Evolutionary conservation across 1,140 invertebrate species (phyloP).

Genomic region (Dinothrombium tinctorium): DNA sequence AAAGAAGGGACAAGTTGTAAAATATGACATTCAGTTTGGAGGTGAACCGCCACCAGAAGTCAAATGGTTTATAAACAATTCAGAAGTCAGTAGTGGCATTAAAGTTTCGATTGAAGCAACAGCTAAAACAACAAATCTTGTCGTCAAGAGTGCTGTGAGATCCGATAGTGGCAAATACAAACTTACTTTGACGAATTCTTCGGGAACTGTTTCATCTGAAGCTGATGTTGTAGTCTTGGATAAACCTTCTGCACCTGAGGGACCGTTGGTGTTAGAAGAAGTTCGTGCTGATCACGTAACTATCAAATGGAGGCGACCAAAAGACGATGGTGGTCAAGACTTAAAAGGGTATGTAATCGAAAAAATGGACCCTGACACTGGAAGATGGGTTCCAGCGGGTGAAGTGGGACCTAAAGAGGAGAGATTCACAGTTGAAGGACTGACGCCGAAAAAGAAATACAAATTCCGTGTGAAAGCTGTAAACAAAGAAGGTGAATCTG

Average conservation of each 20-base stretch:
- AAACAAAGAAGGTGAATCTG: conserved; percentile 79
- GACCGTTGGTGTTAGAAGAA: conserved; percentile 59
- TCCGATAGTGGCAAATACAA: conserved; percentile 75
- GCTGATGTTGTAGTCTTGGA: conserved; percentile 48
- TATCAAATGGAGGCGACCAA: conserved; percentile 80
- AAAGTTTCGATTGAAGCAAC: conserved; percentile 23
- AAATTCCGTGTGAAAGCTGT: conserved; percentile 94
- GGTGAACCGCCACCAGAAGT: conserved; percentile 90
- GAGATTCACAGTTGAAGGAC: conserved; percentile 54
- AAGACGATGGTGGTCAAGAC: conserved; percentile 73
- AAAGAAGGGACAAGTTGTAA: conserved; percentile 76
- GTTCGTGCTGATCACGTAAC: conserved; percentile 71
- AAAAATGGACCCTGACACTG: conserved; percentile 81
- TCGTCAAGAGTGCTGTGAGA: conserved; percentile 56
- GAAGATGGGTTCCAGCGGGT: conserved; percentile 69
- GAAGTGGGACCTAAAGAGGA: conserved; percentile 50
- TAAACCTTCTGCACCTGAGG: conserved; percentile 56
- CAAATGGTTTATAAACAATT: conserved; percentile 30
- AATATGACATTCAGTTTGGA: conserved; percentile 77
- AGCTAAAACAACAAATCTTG: conserved; percentile 68
- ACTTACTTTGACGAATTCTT: conserved; percentile 34
- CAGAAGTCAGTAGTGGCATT: conserved; percentile 7
- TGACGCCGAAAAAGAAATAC: conserved; percentile 85
- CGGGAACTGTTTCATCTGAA: conserved; percentile 17
- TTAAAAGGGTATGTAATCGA: conserved; percentile 88